Evolutionary conservation across 2,113 vertebrate species (phyloP).

Genomic region (Tursiops truncatus): DNA sequence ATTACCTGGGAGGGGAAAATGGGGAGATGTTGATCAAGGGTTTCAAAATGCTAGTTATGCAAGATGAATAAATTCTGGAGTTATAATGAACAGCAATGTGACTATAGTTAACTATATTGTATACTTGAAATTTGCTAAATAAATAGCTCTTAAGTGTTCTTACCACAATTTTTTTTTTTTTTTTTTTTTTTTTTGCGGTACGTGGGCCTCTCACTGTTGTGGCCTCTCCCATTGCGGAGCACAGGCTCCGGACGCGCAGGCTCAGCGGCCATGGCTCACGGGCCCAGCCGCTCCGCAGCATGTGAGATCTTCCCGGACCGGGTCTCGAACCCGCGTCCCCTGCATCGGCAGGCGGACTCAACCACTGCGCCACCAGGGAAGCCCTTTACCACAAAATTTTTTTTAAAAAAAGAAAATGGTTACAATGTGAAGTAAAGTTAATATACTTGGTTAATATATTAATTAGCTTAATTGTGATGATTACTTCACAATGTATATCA

Average conservation of each 20-base stretch:
- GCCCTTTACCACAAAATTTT: too few species aligned
- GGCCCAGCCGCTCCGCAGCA: too few species aligned
- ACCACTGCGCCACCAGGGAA: too few species aligned
- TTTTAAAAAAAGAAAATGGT: not conserved
- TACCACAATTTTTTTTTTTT: not conserved
- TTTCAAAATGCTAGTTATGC: not conserved
- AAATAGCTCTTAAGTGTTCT: not conserved
- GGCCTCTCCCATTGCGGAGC: too few species aligned
- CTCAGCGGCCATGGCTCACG: too few species aligned
- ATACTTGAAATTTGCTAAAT: not conserved
- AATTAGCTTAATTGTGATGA: not conserved
- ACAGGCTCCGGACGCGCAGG: too few species aligned
- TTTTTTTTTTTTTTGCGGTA: too few species aligned
- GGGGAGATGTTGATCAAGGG: not conserved
- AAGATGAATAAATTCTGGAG: not conserved
- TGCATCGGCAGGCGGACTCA: too few species aligned
- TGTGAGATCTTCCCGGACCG: too few species aligned
- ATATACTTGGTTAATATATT: not conserved
- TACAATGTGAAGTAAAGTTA: not conserved
- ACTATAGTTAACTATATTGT: not conserved
- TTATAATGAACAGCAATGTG: not conserved
- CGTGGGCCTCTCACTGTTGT: too few species aligned
- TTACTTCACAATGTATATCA: not conserved
- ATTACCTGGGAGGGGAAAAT: not conserved
- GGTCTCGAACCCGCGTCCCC: too few species aligned